phyloP scores from a whole-genome alignment of 2,113 vertebrate genomes.

The Bubalus kerabau region DNA sequence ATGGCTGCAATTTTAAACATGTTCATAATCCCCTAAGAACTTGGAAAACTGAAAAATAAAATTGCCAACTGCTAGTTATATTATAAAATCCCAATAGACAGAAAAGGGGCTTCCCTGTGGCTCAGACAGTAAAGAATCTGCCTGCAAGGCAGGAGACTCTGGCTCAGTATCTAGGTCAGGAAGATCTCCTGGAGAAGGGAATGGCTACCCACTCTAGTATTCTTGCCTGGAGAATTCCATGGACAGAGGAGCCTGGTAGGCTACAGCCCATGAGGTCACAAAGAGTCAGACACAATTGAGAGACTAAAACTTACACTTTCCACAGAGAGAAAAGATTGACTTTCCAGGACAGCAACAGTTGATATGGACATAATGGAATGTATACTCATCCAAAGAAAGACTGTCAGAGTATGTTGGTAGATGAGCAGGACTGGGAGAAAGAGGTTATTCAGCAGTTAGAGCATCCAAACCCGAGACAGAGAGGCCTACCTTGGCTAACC shows the following conservation, averaged over 20 bases:
- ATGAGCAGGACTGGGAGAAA: not conserved
- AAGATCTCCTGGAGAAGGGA: not conserved
- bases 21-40: not conserved
- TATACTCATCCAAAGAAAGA: not conserved
- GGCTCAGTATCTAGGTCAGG: not conserved
- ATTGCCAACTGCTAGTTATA: not conserved
- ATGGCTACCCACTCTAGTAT: not conserved
- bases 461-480: not conserved
- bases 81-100: not conserved
- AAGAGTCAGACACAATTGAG: not conserved
- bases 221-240: not conserved
- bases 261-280: not conserved
- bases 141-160: not conserved
- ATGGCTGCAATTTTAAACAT: not conserved
- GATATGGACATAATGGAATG: not conserved
- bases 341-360: not conserved
- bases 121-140: not conserved
- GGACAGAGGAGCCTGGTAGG: not conserved
- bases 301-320: not conserved
- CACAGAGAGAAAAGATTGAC: not conserved
- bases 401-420: not conserved
- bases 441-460: not conserved
- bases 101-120: not conserved
- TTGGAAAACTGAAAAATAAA: not conserved
- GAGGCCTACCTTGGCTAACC: not conserved